Percentiles rank a stretch among this genome's conserved stretches.
These are phyloP conservation scores for Ardeotis arabs DNA, from an alignment of 2,113 vertebrate species.

Conservation along the genomic window DNA sequence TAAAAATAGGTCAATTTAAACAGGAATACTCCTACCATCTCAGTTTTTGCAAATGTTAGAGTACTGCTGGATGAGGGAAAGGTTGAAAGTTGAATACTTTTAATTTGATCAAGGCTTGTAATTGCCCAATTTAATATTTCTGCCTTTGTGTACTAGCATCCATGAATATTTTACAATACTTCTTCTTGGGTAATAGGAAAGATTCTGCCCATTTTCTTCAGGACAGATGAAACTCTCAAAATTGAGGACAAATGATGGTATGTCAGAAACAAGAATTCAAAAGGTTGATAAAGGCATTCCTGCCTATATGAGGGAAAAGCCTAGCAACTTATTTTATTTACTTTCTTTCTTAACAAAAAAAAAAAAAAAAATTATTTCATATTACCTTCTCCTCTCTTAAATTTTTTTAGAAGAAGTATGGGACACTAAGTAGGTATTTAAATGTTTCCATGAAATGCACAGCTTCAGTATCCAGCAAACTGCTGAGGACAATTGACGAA, in stretches of 20 bases:
- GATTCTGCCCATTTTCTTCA: not conserved
- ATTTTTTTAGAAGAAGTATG: not conserved
- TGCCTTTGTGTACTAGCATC: not conserved
- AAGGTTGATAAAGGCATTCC: not conserved
- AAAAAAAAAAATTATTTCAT: not conserved
- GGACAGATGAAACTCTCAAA: not conserved
- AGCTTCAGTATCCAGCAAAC: not conserved
- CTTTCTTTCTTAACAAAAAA: not conserved
- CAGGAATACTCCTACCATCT: not conserved
- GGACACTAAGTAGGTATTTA: not conserved
- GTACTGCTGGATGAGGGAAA: not conserved
- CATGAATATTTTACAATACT: not conserved
- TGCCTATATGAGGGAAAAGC: not conserved
- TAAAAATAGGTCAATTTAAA: not conserved
- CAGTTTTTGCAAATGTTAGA: not conserved
- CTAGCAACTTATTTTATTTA: not conserved
- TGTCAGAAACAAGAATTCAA: not conserved
- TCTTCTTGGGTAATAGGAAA: not conserved
- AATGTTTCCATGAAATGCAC: not conserved
- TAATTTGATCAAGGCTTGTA: not conserved
- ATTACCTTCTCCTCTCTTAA: not conserved
- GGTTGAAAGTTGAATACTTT: not conserved
- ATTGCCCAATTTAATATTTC: not conserved
- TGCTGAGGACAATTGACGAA: not conserved
- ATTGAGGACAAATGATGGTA: accelerated